phyloP scores from a whole-genome alignment of 2,888 invertebrate genomes.

The Callyntrura sp. region DNA sequence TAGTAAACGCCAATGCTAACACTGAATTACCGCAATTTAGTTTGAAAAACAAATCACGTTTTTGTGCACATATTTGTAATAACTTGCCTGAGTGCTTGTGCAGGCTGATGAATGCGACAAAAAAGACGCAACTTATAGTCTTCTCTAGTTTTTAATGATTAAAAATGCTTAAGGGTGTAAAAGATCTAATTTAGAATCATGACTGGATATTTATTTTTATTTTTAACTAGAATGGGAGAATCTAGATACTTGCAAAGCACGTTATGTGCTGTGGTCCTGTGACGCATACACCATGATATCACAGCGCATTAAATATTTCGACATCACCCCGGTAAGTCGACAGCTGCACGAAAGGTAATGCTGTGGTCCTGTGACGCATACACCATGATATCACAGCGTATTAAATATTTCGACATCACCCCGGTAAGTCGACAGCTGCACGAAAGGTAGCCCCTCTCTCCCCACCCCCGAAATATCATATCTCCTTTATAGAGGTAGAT shows the following conservation, averaged over 20 bases:
- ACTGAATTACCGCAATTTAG: no score
- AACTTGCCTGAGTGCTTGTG: no score
- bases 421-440: constrained; percentile 47
- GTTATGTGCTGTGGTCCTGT: constrained; percentile 59
- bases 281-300: constrained; percentile 63
- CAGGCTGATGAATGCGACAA: background rate
- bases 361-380: constrained; percentile 65
- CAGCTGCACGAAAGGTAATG: no score
- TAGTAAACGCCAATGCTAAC: no score
- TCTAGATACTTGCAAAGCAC: constrained; percentile 7
- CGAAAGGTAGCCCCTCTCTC: no score
- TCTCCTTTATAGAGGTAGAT: no score
- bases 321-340: constrained; percentile 48
- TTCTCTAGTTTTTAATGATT: background rate
- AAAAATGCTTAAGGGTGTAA: no score
- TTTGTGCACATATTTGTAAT: background rate
- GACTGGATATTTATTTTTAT: constrained; percentile 15
- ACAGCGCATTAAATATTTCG: constrained; percentile 48
- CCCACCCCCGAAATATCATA: no score
- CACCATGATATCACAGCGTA: constrained; percentile 61
- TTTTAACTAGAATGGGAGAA: constrained; percentile 46
- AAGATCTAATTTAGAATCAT: constrained; percentile 23
- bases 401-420: constrained; percentile 39
- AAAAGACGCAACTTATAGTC: background rate
- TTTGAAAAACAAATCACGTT: background rate